Base-by-base conservation (phyloP, 92 coral and sea anemone species). In the Heteractis magnifica region DNA sequence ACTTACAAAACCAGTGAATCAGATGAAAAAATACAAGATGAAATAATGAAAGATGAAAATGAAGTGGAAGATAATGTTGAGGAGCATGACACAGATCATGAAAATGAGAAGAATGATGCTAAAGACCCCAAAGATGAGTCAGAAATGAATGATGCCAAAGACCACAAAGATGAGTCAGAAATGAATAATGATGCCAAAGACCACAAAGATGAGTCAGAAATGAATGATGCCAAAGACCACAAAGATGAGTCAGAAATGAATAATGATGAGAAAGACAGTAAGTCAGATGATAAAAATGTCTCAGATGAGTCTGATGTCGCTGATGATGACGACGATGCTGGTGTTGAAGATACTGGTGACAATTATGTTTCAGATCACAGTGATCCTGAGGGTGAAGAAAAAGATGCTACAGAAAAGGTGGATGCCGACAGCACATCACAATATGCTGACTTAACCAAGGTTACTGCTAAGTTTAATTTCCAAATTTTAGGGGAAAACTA, bases 11-110 rank as follows among this genome's bases (percentile, higher is more conserved):
- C 76, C 21, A 48, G 65, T 13, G 44, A 34, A 34, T 34, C 44
- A 34, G 56, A 80, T 59, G 89, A 85, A 4, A 88, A 77, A 11
- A 41, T 21, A 1, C 34, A 68, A 13, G 49, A 65, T 34, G 84
- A 82, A 13, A 77, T 74, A 10, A 74, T 26, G 21, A 82, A 74
- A 58, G 92, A 85, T 49, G 89, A 77, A 51, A 75, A 59, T 51
- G 89, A 78, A 12, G 82, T 71, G 18, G 87, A 58, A 6, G 81
- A 87, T n/a, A 56, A 60, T 41, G 92, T 81, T 49, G 85, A 76
- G 68, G 88, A 86, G 8, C 56, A 72, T 52, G 83, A 83, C 19
- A 88, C 62, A 5, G 16, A 52, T 53, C 16, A 79, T 1, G 81
- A 76, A 5, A 72, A 55, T 65, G 79, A 13, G 3, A 49, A 62